Evolutionary conservation across 2,113 vertebrate genomes (phyloP).

Genomic region (Tachysurus fulvidraco): DNA sequence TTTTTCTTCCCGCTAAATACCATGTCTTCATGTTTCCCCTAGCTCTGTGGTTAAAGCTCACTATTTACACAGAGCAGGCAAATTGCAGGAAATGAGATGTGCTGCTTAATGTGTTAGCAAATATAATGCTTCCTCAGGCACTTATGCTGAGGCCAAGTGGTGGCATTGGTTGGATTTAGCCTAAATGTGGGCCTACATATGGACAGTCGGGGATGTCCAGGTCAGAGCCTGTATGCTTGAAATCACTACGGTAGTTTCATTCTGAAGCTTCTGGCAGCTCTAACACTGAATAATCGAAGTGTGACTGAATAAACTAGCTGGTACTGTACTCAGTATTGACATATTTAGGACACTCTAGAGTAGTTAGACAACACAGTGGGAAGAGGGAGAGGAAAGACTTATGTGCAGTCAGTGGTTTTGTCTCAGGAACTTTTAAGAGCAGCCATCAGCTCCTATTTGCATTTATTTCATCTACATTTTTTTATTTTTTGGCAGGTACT

Average conservation of each 20-base stretch:
- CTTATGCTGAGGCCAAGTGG: conserved; percentile 58
- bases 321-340: conserved; percentile 50
- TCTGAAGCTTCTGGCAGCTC: conserved; percentile 36
- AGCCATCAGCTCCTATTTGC: background rate
- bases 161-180: conserved; percentile 57
- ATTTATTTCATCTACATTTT: background rate
- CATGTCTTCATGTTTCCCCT: conserved; percentile 35
- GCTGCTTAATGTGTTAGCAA: conserved; percentile 71
- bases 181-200: conserved; percentile 67
- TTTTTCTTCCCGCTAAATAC: conserved; percentile 57
- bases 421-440: background rate
- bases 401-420: conserved; percentile 26
- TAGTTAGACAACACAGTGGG: conserved; percentile 33
- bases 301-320: conserved; percentile 48
- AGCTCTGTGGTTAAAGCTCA: conserved; percentile 64
- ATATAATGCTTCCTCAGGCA: conserved; percentile 72
- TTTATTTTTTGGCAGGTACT: conserved; percentile 2
- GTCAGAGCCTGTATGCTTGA: conserved; percentile 58
- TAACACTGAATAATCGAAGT: conserved; percentile 46
- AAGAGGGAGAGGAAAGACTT: conserved; percentile 37
- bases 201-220: conserved; percentile 64
- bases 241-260: conserved; percentile 54
- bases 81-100: conserved; percentile 73
- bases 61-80: conserved; percentile 66
- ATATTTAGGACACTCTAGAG: conserved; percentile 51